Base-by-base conservation (phyloP, 2,888 invertebrate species). In the Apamea crenata region DNA sequence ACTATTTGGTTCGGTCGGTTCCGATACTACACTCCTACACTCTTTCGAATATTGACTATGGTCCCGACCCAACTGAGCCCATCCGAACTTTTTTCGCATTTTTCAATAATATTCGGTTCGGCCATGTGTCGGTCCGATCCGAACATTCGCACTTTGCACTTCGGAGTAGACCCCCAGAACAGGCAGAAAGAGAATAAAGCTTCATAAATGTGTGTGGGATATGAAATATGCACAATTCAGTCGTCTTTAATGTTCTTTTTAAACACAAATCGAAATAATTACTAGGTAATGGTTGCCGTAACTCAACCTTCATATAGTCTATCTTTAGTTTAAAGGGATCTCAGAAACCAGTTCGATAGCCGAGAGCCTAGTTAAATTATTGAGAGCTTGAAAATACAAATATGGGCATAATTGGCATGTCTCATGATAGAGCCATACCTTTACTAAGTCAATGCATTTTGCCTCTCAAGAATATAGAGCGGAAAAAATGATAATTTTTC, bases 371-470 rank as follows among this genome's bases (percentile, higher is more conserved):
- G 77, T 66, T 78, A 82, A 77, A 79, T 70, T 77, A 75, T 61
- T 32, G n/a, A 69, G 76, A 44, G 63, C 73, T 85, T 79, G 77
- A 63, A 75, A 77, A 63, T 29, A 85, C 86, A 59, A 82, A 74
- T 71, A 87, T 71, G 87, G 85, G 32, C 67, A 81, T 78, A 85
- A 87, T 80, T 77, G 74, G 72, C 77, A 66, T 65, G 74, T 81
- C 76, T 69, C 40, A 66, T 61, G 77, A 79, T 78, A 78, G 56
- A 76, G 70, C 66, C 59, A 40, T 82, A 73, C 56, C 66, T 72
- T 66, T 40, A 68, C 36, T 36, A 59, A 67, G 69, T 0, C 73
- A 63, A 66, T 32, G 29, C 68, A 74, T 73, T 85, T 74, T 77
- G 74, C 78, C 74, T 77, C 67, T 36, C 47, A 84, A 73, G 25